Evolutionary conservation across 2,797 vertebrate genomes (phyloP).

Genomic region (Podargus strigoides): DNA sequence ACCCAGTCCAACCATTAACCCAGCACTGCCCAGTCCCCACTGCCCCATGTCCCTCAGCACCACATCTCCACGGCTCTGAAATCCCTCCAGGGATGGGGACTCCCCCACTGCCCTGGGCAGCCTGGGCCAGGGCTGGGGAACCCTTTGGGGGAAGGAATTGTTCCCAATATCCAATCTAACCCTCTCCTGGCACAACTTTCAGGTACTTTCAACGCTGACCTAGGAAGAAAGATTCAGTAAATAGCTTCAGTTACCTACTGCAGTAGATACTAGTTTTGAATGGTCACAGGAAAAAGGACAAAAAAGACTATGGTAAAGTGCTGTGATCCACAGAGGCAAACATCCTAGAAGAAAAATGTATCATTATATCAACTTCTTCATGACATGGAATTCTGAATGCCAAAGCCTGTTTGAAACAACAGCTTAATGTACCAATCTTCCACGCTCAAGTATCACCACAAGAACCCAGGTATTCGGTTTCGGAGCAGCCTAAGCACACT

Average conservation of each 20-base stretch:
- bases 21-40: too few relatives aligned
- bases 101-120: too few relatives aligned
- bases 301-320: not conserved
- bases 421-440: not conserved
- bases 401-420: not conserved
- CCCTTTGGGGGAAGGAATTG: too few relatives aligned
- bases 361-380: rapidly evolving
- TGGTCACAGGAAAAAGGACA: not conserved
- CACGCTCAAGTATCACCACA: not conserved
- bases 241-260: not conserved
- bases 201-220: not conserved
- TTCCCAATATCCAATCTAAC: too few relatives aligned
- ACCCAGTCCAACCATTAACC: too few relatives aligned
- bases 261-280: not conserved
- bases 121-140: too few relatives aligned
- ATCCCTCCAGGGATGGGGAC: too few relatives aligned
- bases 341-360: not conserved
- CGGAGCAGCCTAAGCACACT: not conserved
- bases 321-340: not conserved
- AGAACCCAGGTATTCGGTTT: not conserved
- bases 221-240: not conserved
- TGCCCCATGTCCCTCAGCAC: too few relatives aligned
- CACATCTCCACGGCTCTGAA: too few relatives aligned
- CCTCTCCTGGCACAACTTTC: too few relatives aligned
- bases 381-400: not conserved